Evolutionary conservation across 1,140 invertebrate genomes (phyloP), one percentile per base, ranked within the genome.

Genomic region (Musca domestica): DNA sequence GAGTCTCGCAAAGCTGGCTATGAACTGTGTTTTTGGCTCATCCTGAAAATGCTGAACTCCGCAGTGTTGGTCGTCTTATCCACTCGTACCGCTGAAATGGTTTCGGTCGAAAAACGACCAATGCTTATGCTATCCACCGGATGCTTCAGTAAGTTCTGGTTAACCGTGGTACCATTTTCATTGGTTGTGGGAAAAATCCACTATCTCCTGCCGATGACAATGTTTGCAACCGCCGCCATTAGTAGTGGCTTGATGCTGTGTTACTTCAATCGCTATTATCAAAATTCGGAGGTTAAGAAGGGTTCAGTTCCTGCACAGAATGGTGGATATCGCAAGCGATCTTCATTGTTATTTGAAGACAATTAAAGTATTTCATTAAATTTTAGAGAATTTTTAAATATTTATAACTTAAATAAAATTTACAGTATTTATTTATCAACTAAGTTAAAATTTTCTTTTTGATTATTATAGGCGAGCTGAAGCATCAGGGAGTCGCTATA

Each of bases 31-130:
- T 79, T 80, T 4, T 81, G 78, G 73, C 67, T 80, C 10, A 58
- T 73, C 1, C 48, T 80, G 5, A 81, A 81, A 49, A 71, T 79
- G 22, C 72, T 76, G 19, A 81, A 77, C n/a, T 66, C 78, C 0
- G 73, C 74, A 7, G 73, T 76, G 0, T 72, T 80, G 34, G 74
- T 78, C 2, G 76, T 81, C 10, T 70, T 81, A 0, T 76, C 73
- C 47, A 79, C 78, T 5, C 80, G 78, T 34, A 79, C 78, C 0
- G 71, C 74, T 3, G 78, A 81, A 70, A 74, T 81, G 67, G 78
- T 81, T 0, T 69, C 74, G 2, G 23, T 67, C 0, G 76, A 73
- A n/a, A 80, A 80, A 19, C 73, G 78, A 0, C 66, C 71, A 0
- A 20, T 73, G 0, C 66, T 80, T 4, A 71, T 78, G 70, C 72